Evolutionary conservation across 2,113 vertebrate genomes (phyloP).

Genomic region (Mastomys natalensis): DNA sequence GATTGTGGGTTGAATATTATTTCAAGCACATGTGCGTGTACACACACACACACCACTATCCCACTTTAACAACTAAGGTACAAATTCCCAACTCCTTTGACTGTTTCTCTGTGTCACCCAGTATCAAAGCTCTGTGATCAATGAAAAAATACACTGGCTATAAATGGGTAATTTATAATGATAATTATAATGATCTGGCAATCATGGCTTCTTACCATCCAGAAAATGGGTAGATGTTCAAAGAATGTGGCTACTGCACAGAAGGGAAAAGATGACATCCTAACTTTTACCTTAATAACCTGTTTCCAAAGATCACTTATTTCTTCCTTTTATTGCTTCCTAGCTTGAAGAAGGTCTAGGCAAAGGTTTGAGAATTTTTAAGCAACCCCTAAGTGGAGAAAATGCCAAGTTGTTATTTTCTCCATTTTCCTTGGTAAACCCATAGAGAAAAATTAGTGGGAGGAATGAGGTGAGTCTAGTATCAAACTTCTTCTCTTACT

Average conservation of each 20-base stretch:
- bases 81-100: neutral
- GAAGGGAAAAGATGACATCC: conserved; percentile 9
- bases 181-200: neutral
- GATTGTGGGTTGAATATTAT: conserved; percentile 67
- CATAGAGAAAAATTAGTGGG: conserved; percentile 24
- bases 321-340: conserved; percentile 68
- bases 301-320: conserved; percentile 41
- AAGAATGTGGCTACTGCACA: neutral
- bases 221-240: conserved; percentile 28
- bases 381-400: conserved; percentile 53
- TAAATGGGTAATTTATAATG: conserved; percentile 14
- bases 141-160: neutral
- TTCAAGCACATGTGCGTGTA: neutral
- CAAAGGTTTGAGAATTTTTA: conserved; percentile 48
- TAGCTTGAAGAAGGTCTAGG: conserved; percentile 46
- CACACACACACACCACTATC: neutral
- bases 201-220: conserved; percentile 12
- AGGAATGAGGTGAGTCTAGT: neutral
- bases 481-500: conserved; percentile 40
- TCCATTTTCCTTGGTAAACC: conserved; percentile 59
- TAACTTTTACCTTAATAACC: conserved; percentile 24
- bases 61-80: conserved; percentile 26
- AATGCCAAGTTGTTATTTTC: conserved; percentile 48
- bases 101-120: conserved; percentile 43
- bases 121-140: conserved; percentile 55